Conservation (phyloP, 2,797 vertebrate species). For the Semotilus atromaculatus region DNA sequence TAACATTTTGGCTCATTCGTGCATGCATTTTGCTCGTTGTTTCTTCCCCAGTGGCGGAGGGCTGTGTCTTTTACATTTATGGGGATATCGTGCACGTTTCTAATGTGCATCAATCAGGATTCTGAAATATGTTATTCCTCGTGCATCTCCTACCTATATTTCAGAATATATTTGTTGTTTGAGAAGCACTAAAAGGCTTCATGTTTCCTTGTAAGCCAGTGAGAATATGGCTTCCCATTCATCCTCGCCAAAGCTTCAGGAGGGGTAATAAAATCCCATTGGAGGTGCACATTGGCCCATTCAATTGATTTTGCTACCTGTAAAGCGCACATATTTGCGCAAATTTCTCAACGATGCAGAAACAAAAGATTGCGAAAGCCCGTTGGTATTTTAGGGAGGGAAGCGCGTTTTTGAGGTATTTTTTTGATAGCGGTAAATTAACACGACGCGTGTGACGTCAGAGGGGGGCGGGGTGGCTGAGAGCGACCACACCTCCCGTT, state of each 20-base stretch:
- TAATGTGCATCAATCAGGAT: constrained; percentile 48
- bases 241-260: constrained; percentile 69
- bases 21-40: constrained; percentile 45
- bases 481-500: constrained; percentile 69
- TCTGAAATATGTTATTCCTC: background rate
- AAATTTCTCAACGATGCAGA: constrained; percentile 3
- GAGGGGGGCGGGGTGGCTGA: constrained; percentile 70
- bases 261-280: constrained; percentile 63
- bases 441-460: constrained; percentile 71
- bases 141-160: constrained; percentile 11
- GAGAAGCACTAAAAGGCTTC: constrained; percentile 15
- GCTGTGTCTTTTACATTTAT: constrained; percentile 14
- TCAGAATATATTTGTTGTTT: background rate
- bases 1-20: constrained; percentile 54
- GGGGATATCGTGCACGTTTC: constrained; percentile 61
- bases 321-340: background rate
- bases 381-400: constrained; percentile 2
- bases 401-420: constrained; percentile 56
- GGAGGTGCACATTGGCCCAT: constrained; percentile 69
- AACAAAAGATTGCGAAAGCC: constrained; percentile 39
- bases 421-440: constrained; percentile 73
- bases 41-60: constrained; percentile 13
- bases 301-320: constrained; percentile 59
- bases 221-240: constrained; percentile 83
- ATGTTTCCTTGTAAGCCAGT: constrained; percentile 37